phyloP scores from a whole-genome alignment of 2,797 vertebrate species.

The Parauchenoglanis punctatus region DNA sequence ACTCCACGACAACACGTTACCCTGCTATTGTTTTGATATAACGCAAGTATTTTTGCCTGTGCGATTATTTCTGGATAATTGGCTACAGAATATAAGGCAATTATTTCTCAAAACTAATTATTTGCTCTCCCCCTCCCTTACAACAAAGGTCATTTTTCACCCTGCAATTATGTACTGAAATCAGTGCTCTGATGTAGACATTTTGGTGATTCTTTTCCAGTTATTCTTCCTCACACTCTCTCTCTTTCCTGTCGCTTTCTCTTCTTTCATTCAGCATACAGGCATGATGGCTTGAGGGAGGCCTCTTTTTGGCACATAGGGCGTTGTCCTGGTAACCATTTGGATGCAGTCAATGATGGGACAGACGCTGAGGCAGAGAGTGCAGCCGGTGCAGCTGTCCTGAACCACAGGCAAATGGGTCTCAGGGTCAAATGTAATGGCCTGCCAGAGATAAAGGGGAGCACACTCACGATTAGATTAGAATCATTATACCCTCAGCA shows the following conservation, averaged over 20 bases:
- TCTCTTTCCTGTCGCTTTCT: conserved; percentile 7
- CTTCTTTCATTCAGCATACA: conserved; percentile 60
- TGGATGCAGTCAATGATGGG: conserved; percentile 86
- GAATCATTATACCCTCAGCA: conserved; percentile 56
- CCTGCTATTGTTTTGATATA: conserved; percentile 62
- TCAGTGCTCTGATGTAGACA: conserved; percentile 60
- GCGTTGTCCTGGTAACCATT: conserved; percentile 86
- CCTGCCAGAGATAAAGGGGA: conserved; percentile 68
- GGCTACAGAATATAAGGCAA: conserved; percentile 61
- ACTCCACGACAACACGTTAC: conserved; percentile 50
- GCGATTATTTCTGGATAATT: conserved; percentile 69
- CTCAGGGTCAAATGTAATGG: conserved; percentile 81
- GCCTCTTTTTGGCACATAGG: conserved; percentile 80
- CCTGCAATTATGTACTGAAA: conserved; percentile 68
- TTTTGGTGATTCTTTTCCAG: conserved; percentile 22
- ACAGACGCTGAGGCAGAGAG: conserved; percentile 85
- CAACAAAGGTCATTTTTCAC: conserved; percentile 65
- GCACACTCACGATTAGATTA: conserved; percentile 60
- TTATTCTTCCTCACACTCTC: conserved; percentile 13
- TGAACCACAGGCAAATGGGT: conserved; percentile 81
- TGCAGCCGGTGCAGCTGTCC: conserved; percentile 84
- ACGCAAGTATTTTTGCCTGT: conserved; percentile 54
- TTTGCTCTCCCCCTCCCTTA: conserved; percentile 43
- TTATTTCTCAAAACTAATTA: conserved; percentile 65
- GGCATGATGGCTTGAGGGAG: conserved; percentile 77